Percentiles rank a stretch among this genome's conserved stretches.
These are phyloP conservation scores for Barnardius zonarius DNA, from an alignment of 2,113 vertebrate species.

Conservation along the genomic window DNA sequence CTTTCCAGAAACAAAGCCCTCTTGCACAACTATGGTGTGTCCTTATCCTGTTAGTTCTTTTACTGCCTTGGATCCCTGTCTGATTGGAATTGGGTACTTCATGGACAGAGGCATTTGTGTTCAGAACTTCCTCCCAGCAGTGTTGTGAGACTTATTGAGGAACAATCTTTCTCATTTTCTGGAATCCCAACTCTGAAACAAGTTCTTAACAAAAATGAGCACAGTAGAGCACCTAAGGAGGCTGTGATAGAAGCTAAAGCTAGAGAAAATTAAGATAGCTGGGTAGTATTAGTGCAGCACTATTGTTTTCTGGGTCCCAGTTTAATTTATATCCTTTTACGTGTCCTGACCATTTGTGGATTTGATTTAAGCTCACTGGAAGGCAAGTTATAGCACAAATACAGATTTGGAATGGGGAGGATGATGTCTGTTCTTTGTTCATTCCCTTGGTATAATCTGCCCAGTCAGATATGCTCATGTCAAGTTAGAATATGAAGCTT, in stretches of 20 bases:
- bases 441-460: background rate
- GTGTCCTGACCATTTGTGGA: background rate
- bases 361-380: background rate
- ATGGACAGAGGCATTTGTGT: background rate
- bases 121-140: background rate
- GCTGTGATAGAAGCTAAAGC: background rate
- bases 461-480: background rate
- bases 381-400: background rate
- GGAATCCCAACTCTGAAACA: background rate
- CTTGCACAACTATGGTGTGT: background rate
- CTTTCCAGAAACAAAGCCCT: background rate
- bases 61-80: constrained; percentile 7
- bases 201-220: background rate
- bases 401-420: background rate
- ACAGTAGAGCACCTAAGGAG: background rate
- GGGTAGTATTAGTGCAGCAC: background rate
- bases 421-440: background rate
- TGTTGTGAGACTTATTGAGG: background rate
- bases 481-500: background rate
- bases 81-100: background rate
- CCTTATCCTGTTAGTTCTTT: background rate
- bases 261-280: background rate
- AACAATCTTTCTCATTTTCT: constrained; percentile 26
- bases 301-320: background rate
- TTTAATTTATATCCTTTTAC: background rate